Evolutionary conservation across 2,888 invertebrate species (phyloP).

Genomic region (Neoascia interrupta): DNA sequence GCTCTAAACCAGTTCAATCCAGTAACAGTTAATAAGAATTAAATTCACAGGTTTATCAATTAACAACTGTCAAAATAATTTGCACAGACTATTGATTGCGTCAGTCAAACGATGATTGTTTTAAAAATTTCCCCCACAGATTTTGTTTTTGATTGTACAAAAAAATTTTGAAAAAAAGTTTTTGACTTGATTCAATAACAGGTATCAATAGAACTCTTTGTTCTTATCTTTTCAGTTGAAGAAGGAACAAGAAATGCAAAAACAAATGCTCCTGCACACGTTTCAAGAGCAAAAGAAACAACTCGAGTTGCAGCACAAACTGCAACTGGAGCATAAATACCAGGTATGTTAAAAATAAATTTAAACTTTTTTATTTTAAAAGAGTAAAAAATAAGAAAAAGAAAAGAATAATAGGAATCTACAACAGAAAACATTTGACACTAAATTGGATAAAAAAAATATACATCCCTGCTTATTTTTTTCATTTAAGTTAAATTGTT

Average conservation of each 20-base stretch:
- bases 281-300: conserved; percentile 95
- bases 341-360: conserved; percentile 83
- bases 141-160: neutral
- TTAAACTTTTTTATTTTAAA: neutral
- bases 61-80: too few species aligned
- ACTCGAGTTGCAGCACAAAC: conserved; percentile 93
- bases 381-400: neutral
- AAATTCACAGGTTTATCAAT: too few species aligned
- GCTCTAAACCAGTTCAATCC: too few species aligned
- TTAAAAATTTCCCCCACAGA: too few species aligned
- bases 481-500: too few species aligned
- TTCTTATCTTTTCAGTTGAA: conserved; percentile 84
- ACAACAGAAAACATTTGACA: too few species aligned
- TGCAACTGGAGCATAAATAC: conserved; percentile 92
- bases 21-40: too few species aligned
- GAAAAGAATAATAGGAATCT: neutral
- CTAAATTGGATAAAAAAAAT: too few species aligned
- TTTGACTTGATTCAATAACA: conserved; percentile 58
- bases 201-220: conserved; percentile 57
- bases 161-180: conserved; percentile 5
- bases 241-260: conserved; percentile 95
- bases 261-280: conserved; percentile 93
- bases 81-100: too few species aligned
- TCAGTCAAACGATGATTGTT: too few species aligned
- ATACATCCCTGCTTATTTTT: too few species aligned